Conservation (phyloP, 1,140 invertebrate species). For the Eufriesea mexicana region DNA sequence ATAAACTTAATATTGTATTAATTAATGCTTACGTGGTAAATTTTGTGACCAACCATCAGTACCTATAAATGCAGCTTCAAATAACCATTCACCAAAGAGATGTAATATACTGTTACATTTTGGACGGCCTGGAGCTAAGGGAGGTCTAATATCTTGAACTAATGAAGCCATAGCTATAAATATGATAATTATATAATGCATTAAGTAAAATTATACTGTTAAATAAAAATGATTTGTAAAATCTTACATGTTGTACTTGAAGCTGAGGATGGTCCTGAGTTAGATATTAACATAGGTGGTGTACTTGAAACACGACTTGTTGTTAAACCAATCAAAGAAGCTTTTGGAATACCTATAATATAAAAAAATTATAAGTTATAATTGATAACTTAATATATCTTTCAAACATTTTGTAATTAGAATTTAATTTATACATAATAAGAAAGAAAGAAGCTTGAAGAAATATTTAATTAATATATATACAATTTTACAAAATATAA, state of each 20-base stretch:
- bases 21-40: slow-evolving; percentile 81
- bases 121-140: slow-evolving; percentile 89
- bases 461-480: slow-evolving; percentile 32
- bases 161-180: slow-evolving; percentile 83
- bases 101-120: slow-evolving; percentile 97
- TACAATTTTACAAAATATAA: slow-evolving; percentile 40
- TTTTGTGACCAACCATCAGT: slow-evolving; percentile 85
- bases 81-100: slow-evolving; percentile 97
- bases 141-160: slow-evolving; percentile 83
- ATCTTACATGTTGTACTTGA: slow-evolving; percentile 86
- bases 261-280: slow-evolving; percentile 87
- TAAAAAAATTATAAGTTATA: background rate
- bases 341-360: slow-evolving; percentile 88
- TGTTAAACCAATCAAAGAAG: slow-evolving; percentile 89
- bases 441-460: slow-evolving; percentile 20
- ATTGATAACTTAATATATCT: background rate
- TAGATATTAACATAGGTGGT: slow-evolving; percentile 86
- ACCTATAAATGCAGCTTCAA: slow-evolving; percentile 96
- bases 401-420: background rate
- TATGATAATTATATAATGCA: slow-evolving; percentile 25
- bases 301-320: slow-evolving; percentile 86
- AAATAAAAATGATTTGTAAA: slow-evolving; percentile 52
- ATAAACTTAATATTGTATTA: background rate
- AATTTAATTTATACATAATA: slow-evolving; percentile 18
- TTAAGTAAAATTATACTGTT: slow-evolving; percentile 9